Conservation (phyloP, 2,797 vertebrate species). For the Dipus sagitta region DNA sequence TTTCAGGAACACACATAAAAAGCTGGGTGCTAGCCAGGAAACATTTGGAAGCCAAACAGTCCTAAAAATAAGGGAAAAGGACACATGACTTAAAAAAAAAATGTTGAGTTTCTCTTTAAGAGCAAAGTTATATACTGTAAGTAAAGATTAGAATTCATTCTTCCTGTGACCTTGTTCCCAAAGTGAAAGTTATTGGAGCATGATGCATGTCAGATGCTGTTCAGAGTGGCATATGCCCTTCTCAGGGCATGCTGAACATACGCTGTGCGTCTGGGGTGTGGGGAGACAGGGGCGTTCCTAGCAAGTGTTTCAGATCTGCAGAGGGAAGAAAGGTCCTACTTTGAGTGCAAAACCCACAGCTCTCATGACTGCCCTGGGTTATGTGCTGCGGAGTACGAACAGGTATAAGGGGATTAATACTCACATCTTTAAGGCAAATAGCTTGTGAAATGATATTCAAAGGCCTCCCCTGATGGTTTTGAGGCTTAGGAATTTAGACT, state of each 20-base stretch:
- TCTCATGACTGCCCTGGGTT: background rate
- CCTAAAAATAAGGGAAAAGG: constrained; percentile 75
- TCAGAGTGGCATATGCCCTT: constrained; percentile 69
- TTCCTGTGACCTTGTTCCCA: constrained; percentile 71
- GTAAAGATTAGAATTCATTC: constrained; percentile 73
- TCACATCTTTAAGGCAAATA: constrained; percentile 52
- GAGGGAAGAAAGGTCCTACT: background rate
- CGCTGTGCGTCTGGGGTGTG: background rate
- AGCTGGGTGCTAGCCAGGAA: constrained; percentile 69
- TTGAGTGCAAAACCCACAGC: background rate
- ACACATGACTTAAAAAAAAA: constrained; percentile 67
- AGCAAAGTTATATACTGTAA: constrained; percentile 65
- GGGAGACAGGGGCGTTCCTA: background rate
- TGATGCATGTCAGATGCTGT: constrained; percentile 71
- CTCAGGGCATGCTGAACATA: constrained; percentile 31
- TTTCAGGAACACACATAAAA: constrained; percentile 72
- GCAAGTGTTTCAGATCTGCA: constrained; percentile 38
- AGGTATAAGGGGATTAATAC: background rate
- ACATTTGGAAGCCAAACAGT: constrained; percentile 77
- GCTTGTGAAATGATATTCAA: constrained; percentile 38
- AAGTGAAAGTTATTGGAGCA: constrained; percentile 71
- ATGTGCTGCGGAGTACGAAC: constrained; percentile 10
- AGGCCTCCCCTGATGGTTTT: background rate
- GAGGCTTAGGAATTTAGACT: constrained; percentile 42
- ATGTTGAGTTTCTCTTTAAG: constrained; percentile 75